A percentile compares a stretch with the other conserved stretches of the same genome.
phyloP scores from a whole-genome alignment of 1,140 invertebrate genomes.

The Hyles vespertilio region DNA sequence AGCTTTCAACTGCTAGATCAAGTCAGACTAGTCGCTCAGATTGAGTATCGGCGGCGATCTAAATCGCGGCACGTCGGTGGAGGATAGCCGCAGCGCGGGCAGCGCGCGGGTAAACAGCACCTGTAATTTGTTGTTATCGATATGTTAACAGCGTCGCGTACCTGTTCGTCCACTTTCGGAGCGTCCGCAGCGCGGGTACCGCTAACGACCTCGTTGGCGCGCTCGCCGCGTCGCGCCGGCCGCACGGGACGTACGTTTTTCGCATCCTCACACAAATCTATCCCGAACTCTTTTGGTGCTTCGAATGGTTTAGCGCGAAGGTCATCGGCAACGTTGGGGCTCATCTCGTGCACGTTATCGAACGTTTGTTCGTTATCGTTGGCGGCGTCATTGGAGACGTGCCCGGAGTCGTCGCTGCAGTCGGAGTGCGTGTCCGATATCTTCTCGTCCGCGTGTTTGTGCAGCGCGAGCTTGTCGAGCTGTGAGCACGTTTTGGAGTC shows the following conservation, averaged over 20 bases:
- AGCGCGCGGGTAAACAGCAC: conserved; percentile 29
- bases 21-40: conserved; percentile 25
- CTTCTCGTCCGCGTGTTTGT: conserved; percentile 65
- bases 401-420: conserved; percentile 85
- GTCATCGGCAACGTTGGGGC: conserved; percentile 38
- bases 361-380: conserved; percentile 61
- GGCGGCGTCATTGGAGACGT: conserved; percentile 83
- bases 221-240: conserved; percentile 54
- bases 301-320: conserved; percentile 57
- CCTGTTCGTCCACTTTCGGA: conserved; percentile 73
- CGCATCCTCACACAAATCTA: conserved; percentile 49
- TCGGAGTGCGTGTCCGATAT: conserved; percentile 73
- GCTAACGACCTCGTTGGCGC: conserved; percentile 70
- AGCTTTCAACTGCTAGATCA: conserved; percentile 33
- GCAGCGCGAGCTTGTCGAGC: conserved; percentile 48
- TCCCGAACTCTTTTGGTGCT: conserved; percentile 54
- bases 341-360: conserved; percentile 54
- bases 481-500: conserved; percentile 56
- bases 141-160: conserved; percentile 68
- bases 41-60: conserved; percentile 28
- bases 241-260: conserved; percentile 62
- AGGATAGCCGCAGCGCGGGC: not conserved
- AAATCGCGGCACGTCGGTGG: conserved; percentile 21
- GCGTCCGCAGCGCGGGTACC: conserved; percentile 60
- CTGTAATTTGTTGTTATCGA: conserved; percentile 60